A percentile compares a stretch with the other conserved stretches of the same genome.
Conservation (phyloP, 53 echinoderm and acorn worm species). For the Crossaster papposus region DNA sequence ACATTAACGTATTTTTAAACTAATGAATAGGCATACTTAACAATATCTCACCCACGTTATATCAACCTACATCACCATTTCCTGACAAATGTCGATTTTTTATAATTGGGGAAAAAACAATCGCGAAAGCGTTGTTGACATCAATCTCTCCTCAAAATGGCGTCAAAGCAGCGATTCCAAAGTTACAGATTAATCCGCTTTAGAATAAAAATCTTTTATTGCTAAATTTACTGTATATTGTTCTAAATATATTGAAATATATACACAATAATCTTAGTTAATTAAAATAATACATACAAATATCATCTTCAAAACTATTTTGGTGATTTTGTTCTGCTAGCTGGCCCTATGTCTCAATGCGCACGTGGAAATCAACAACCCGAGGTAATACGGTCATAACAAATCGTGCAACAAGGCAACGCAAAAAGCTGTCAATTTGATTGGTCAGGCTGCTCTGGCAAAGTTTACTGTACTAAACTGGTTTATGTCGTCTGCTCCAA, state of each 20-base stretch:
- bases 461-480: background rate
- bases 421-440: conserved; percentile 29
- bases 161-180: conserved; percentile 15
- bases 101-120: background rate
- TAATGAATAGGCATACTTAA: too few relatives aligned
- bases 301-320: background rate
- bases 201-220: background rate
- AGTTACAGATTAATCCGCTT: conserved; percentile 45
- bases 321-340: background rate
- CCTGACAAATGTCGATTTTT: background rate
- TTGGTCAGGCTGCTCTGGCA: conserved; percentile 47
- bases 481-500: conserved; percentile 49
- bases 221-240: background rate
- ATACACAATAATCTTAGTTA: too few relatives aligned
- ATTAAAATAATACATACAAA: background rate
- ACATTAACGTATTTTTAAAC: too few relatives aligned
- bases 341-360: conserved; percentile 33
- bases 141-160: conserved; percentile 46
- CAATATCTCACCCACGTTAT: too few relatives aligned
- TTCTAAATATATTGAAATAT: background rate
- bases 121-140: conserved; percentile 20
- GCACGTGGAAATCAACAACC: conserved; percentile 5
- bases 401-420: conserved; percentile 60
- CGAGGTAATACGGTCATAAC: conserved; percentile 45
- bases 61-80: conserved; percentile 7